Conservation (phyloP, 2,797 vertebrate species). For the Acridotheres tristis region DNA sequence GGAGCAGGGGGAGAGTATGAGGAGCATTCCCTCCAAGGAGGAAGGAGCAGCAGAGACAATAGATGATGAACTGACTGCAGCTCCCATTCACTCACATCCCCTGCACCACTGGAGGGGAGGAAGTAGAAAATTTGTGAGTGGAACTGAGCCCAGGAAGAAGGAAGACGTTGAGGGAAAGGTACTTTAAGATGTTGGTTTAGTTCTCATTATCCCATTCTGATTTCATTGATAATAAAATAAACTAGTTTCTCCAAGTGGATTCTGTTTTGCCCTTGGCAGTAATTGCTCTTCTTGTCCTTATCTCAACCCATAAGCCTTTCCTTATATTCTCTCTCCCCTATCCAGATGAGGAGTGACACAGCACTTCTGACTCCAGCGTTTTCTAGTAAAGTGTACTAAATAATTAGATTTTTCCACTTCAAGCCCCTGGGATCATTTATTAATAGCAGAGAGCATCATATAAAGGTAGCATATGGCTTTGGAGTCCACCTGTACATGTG, state of each 20-base stretch:
- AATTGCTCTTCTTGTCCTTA: not conserved
- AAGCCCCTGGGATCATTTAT: not conserved
- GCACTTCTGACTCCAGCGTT: not conserved
- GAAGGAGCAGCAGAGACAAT: not conserved
- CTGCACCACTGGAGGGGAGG: too few species aligned
- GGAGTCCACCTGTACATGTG: not conserved
- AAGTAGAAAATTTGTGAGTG: not conserved
- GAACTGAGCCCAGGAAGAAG: not conserved
- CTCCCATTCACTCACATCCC: fast-evolving
- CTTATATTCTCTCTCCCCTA: not conserved
- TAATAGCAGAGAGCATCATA: not conserved
- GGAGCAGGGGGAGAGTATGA: not conserved
- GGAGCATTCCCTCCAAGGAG: not conserved
- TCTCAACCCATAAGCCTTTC: not conserved
- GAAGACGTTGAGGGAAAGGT: not conserved
- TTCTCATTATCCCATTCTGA: not conserved
- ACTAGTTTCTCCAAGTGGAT: not conserved
- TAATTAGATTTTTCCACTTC: not conserved
- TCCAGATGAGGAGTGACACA: not conserved
- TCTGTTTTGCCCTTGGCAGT: not conserved
- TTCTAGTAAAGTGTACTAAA: not conserved
- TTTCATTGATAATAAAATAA: not conserved
- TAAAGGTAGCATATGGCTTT: not conserved
- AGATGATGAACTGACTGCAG: not conserved
- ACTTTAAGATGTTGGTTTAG: not conserved